Evolutionary conservation across 2,888 invertebrate species (phyloP).

Genomic region (Callyntrura guangdongensis): DNA sequence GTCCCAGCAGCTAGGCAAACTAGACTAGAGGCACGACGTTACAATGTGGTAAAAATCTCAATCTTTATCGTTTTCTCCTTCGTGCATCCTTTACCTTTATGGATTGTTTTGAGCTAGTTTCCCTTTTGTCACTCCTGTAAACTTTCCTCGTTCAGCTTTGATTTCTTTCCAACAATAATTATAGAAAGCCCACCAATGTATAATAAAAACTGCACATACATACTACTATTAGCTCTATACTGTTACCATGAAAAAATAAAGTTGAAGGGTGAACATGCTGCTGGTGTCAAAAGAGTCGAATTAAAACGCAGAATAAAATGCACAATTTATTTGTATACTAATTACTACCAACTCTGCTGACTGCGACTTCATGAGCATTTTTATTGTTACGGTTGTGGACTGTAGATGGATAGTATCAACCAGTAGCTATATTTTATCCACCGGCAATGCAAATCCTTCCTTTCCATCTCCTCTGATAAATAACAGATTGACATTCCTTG

Average conservation of each 20-base stretch:
- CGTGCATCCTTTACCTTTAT: neutral
- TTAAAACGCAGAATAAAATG: conserved; percentile 8
- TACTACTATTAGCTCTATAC: too few relatives aligned
- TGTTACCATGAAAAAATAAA: neutral
- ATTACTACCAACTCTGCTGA: neutral
- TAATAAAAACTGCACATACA: neutral
- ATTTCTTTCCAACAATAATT: neutral
- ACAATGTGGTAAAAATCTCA: neutral
- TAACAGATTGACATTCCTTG: neutral
- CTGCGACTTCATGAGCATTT: neutral
- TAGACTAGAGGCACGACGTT: neutral
- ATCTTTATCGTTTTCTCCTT: neutral
- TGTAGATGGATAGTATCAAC: neutral
- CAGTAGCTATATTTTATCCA: neutral
- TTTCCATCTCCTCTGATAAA: neutral
- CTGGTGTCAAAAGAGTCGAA: conserved; percentile 28
- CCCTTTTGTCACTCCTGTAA: neutral
- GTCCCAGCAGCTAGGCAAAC: neutral
- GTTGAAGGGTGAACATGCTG: conserved; percentile 18
- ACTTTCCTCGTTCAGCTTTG: neutral
- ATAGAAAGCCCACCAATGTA: neutral
- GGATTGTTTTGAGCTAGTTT: neutral
- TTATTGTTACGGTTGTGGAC: neutral
- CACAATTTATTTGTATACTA: conserved; percentile 1
- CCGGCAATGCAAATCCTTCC: neutral